Conservation (phyloP, 2,797 vertebrate genomes). For the Sebastes itinus region DNA sequence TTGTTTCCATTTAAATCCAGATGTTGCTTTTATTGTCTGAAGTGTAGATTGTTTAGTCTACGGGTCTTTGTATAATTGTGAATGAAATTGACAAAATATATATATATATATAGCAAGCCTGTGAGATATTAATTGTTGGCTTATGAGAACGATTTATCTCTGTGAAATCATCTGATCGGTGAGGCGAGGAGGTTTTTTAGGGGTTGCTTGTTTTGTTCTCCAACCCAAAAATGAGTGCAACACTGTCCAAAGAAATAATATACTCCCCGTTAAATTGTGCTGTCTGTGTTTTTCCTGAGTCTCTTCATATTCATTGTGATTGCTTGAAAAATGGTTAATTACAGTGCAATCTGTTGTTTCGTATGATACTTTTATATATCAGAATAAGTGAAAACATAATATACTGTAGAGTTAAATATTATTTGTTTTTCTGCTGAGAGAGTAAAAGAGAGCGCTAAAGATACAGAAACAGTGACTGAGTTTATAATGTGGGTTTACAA, state of each 20-base stretch:
- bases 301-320: not conserved
- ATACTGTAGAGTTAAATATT: not conserved
- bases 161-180: conserved; percentile 29
- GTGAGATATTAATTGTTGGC: conserved; percentile 19
- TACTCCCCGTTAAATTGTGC: conserved; percentile 40
- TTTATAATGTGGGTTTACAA: not conserved
- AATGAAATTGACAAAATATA: conserved; percentile 34
- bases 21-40: conserved; percentile 54
- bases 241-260: conserved; percentile 58
- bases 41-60: conserved; percentile 57
- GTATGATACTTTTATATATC: not conserved
- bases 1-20: conserved; percentile 33
- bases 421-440: not conserved
- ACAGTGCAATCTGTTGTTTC: not conserved
- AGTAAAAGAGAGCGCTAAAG: not conserved
- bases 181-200: conserved; percentile 5
- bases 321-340: conserved; percentile 1
- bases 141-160: conserved; percentile 31
- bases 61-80: conserved; percentile 51
- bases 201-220: conserved; percentile 42
- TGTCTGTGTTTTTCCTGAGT: conserved; percentile 35
- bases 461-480: not conserved
- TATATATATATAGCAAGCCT: conserved; percentile 16
- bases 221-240: conserved; percentile 37
- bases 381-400: not conserved